Conservation (phyloP, 2,113 vertebrate genomes). For the Callithrix jacchus region DNA sequence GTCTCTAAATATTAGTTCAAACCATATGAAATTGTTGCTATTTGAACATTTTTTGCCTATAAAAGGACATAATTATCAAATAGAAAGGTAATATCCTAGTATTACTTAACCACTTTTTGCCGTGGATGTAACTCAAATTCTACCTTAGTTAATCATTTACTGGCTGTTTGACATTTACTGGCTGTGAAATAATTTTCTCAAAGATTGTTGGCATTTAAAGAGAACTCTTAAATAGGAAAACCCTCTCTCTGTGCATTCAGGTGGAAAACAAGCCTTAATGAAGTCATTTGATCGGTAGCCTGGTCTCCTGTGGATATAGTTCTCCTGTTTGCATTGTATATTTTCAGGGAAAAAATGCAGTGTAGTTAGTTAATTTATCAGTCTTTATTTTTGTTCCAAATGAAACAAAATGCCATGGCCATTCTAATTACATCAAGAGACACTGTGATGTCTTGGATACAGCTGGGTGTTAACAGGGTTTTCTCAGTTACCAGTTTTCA, state of each 20-base stretch:
- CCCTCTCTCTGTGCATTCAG: neutral
- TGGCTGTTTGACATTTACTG: conserved; percentile 38
- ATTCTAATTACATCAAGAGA: conserved; percentile 52
- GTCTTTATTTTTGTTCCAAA: conserved; percentile 44
- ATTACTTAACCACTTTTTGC: conserved; percentile 33
- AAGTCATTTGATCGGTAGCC: neutral
- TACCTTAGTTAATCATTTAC: conserved; percentile 5
- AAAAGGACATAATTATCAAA: conserved; percentile 24
- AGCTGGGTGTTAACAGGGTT: conserved; percentile 21
- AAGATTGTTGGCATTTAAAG: conserved; percentile 32
- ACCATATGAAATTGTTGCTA: neutral
- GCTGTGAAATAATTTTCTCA: neutral
- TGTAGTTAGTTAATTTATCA: neutral
- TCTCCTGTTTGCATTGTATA: neutral
- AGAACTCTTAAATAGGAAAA: conserved; percentile 22
- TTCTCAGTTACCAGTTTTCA: neutral
- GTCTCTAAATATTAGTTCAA: conserved; percentile 31
- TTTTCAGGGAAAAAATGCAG: conserved; percentile 27
- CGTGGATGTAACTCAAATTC: conserved; percentile 3
- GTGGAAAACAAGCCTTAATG: conserved; percentile 22
- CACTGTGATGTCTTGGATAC: neutral
- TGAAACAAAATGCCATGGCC: conserved; percentile 1
- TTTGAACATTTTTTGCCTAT: conserved; percentile 2
- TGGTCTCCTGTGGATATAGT: neutral
- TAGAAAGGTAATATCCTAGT: neutral